Base-by-base conservation (phyloP, 2,888 invertebrate genomes). In the Phasia obesa region DNA sequence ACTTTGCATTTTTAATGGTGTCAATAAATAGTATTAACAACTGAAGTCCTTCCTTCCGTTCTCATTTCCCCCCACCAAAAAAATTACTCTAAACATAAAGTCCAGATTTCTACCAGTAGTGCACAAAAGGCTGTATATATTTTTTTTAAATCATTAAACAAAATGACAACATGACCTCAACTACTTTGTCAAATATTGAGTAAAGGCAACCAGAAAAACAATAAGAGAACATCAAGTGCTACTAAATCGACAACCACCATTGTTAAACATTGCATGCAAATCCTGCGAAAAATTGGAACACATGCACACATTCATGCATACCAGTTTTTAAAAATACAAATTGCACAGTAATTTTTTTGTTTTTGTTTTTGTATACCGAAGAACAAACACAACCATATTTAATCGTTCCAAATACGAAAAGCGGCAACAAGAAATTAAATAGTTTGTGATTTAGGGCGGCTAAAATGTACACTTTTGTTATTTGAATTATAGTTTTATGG, bases 211-310 rank as follows among this genome's bases (percentile, higher is more conserved):
- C 31, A 27, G 17, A 7, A 51, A 69, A 70, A 64, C 75, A 70
- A 67, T 62, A 74, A 44, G 35, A 69, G 51, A n/a, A 81, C 57
- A 75, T 70, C 64, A 59, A 81, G 64, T 75, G 75, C 70, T 71
- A 70, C 81, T 81, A 76, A 75, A 81, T 75, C 75, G 75, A 81
- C 71, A 81, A 81, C 70, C 70, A 70, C 51, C 51, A 70, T 81
- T 81, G 81, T 81, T 80, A 42, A 80, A 80, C 69, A 42, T 44
- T 42, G n/a, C 55, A 55, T 57, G 23, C 7, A 44, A 21, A 17
- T 47, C 44, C 21, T 23, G 15, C 19, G 44, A 17, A 44, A 49
- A 47, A 4, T 47, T 38, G 71, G 38, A 51, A 27, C 74, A 25
- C 55, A 55, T 42, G 42, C 23, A 44, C 51, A 42, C 44, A 31